Percentiles rank a stretch among this genome's conserved stretches.
These are phyloP conservation scores for Thysanoteuthis rhombus DNA, from an alignment of 2,888 invertebrate genomes.

Conservation along the genomic window DNA sequence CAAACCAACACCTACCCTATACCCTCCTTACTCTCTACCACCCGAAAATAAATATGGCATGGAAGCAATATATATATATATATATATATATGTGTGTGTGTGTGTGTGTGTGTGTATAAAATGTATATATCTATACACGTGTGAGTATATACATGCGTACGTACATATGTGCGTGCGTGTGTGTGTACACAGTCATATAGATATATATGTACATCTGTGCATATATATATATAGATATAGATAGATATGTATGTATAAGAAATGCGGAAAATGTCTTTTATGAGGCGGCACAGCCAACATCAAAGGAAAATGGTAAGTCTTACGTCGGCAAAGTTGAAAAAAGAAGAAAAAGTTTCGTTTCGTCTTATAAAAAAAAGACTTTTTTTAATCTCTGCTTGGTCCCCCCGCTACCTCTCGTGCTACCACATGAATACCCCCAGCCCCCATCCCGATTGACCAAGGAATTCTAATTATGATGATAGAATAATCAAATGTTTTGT, in stretches of 20 bases:
- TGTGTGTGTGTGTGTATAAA: not conserved
- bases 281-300: not conserved
- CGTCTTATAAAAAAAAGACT: not conserved
- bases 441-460: not conserved
- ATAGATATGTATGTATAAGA: not conserved
- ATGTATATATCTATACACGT: too few relatives aligned
- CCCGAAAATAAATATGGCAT: not conserved
- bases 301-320: constrained; percentile 12
- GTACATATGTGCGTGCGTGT: too few relatives aligned
- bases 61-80: not conserved
- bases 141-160: too few relatives aligned
- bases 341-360: not conserved
- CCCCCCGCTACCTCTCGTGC: not conserved
- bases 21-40: not conserved
- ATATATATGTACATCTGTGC: not conserved
- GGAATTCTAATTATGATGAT: not conserved
- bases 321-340: not conserved
- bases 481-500: not conserved
- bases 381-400: not conserved
- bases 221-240: too few relatives aligned
- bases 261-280: not conserved
- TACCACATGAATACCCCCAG: not conserved
- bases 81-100: not conserved
- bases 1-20: not conserved
- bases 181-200: too few relatives aligned